These are phyloP conservation scores for Microtus ochrogaster DNA, from an alignment of 2,113 vertebrate species.

Conservation along the genomic window DNA sequence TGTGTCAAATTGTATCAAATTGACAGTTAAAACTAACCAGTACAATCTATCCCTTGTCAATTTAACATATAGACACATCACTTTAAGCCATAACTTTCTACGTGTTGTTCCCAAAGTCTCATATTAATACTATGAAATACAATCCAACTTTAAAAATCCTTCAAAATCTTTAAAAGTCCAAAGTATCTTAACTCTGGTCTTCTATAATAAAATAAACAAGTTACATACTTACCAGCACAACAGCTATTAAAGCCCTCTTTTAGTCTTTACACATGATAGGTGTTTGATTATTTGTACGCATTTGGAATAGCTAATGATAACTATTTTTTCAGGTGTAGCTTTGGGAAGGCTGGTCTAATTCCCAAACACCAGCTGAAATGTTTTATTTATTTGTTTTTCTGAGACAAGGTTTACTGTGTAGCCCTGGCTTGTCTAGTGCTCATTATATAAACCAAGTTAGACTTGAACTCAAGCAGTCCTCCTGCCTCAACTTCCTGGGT, in stretches of 20 bases:
- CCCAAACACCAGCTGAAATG: not conserved
- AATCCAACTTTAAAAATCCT: not conserved
- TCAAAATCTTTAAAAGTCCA: not conserved
- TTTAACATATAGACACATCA: not conserved
- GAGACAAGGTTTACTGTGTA: not conserved
- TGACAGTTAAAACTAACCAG: not conserved
- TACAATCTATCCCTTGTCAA: not conserved
- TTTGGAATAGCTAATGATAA: not conserved
- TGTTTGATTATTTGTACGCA: conserved; percentile 7
- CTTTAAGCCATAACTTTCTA: not conserved
- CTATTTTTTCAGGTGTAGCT: conserved; percentile 47
- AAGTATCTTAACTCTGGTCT: not conserved
- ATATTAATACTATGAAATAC: not conserved
- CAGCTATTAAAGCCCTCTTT: not conserved
- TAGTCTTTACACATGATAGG: conserved; percentile 30
- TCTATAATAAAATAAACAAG: not conserved
- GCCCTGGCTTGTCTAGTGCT: not conserved
- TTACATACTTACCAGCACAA: not conserved
- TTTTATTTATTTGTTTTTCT: not conserved
- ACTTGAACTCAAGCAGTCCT: not conserved
- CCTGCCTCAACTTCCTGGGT: not conserved
- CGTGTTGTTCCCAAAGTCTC: not conserved
- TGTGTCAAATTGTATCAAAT: not conserved
- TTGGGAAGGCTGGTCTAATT: conserved; percentile 51
- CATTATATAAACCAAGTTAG: not conserved